Evolutionary conservation across 2,797 vertebrate species (phyloP), one percentile per base, ranked within the genome.

Genomic region (Muscicapa comitata): DNA sequence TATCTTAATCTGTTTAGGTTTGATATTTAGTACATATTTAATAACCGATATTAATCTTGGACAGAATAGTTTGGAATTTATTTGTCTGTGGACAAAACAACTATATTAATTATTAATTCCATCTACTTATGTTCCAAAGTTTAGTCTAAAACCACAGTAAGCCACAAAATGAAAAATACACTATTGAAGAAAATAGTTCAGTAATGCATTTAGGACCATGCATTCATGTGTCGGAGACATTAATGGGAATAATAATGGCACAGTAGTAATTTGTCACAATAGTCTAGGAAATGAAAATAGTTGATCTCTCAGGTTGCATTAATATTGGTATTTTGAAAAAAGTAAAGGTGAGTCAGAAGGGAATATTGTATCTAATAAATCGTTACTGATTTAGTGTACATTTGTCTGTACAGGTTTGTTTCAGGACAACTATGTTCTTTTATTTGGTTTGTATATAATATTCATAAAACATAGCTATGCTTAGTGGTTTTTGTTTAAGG

Each of bases 211-310:
- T 87, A 45, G 20, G 67, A 12, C 19, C 84, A 29, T 38, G 33
- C 1, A 0, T 72, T 88, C 37, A 11, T 0, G 0, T 75, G 28
- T 62, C 24, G 79, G 33, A 73, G 77, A 61, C 5, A 7, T 43
- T 68, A n/a, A 42, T 28, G 10, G 33, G 29, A 83, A 55, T 19
- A 66, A 57, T 38, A 79, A 37, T 37, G 33, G 8, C 24, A 82
- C 13, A 28, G 14, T 26, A 61, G 17, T n/a, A 2, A 48, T 24
- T 81, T 88, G 10, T 45, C 45, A 47, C 45, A 47, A 7, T 23
- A 47, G 21, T 47, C 18, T 76, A 77, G n/a, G 23, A 89, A 70
- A 66, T 50, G 1, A 71, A 75, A 78, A 65, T 24, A 76, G 13
- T 11, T 82, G 9, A 31, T 25, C 11, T 77, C 42, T 71, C 40